Percentiles rank a stretch among this genome's conserved stretches.
Conservation (phyloP, 2,888 invertebrate genomes). For the Andrena haemorrhoa region DNA sequence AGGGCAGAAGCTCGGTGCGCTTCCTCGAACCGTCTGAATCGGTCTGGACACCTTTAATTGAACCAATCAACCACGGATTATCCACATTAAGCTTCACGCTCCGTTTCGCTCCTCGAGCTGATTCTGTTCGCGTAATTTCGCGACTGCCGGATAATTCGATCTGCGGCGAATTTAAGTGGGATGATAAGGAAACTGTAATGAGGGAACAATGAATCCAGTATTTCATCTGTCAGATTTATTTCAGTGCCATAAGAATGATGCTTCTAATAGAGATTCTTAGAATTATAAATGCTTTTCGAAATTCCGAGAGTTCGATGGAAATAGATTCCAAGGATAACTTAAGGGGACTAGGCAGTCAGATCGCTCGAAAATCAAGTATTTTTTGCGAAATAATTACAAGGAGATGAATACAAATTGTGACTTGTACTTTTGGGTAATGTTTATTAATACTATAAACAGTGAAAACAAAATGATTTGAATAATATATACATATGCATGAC, state of each 20-base stretch:
- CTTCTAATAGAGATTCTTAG: not conserved
- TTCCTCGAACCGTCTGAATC: slow-evolving; percentile 39
- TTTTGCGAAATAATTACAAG: too few relatives aligned
- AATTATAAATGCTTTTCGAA: not conserved
- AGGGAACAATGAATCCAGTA: not conserved
- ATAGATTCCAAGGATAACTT: not conserved
- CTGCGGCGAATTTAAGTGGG: slow-evolving; percentile 52
- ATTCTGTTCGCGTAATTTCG: slow-evolving; percentile 66
- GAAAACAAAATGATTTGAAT: too few relatives aligned
- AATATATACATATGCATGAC: too few relatives aligned
- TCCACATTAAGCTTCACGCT: slow-evolving; percentile 77
- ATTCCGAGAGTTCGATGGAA: not conserved
- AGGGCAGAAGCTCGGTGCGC: slow-evolving; percentile 14
- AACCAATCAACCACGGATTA: slow-evolving; percentile 80
- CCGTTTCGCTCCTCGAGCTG: slow-evolving; percentile 65
- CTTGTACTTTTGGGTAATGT: too few relatives aligned
- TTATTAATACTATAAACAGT: too few relatives aligned
- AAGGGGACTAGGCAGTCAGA: too few relatives aligned
- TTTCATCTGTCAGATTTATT: not conserved
- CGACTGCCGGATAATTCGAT: slow-evolving; percentile 68
- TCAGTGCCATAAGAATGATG: not conserved
- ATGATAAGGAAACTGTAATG: slow-evolving; percentile 33
- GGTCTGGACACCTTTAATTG: slow-evolving; percentile 75
- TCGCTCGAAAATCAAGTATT: too few relatives aligned
- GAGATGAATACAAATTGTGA: too few relatives aligned